These are phyloP conservation scores for Microtus obscurus DNA, from an alignment of 2,797 vertebrate genomes.

Conservation along the genomic window DNA sequence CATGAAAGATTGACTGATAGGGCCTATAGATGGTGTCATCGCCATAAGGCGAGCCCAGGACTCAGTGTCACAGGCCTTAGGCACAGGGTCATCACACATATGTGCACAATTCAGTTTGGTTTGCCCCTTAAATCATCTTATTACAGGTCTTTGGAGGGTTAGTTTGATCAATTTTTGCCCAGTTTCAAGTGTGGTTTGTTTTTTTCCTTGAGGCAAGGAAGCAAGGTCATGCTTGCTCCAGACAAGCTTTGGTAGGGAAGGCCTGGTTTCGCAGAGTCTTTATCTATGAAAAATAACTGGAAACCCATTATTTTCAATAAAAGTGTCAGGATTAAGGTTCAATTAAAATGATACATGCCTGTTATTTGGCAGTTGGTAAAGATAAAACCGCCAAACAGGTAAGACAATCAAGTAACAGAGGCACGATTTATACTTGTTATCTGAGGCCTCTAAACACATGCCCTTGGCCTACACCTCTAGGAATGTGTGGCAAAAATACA, in stretches of 20 bases:
- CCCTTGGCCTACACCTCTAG: not conserved
- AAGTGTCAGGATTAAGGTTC: conserved; percentile 63
- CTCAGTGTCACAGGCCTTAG: fast-evolving
- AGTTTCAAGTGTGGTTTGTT: conserved; percentile 22
- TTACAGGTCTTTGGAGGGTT: not conserved
- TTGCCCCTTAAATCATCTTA: conserved; percentile 69
- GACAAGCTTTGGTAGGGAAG: not conserved
- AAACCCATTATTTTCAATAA: conserved; percentile 68
- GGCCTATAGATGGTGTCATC: too few species aligned
- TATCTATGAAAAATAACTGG: conserved; percentile 54
- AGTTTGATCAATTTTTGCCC: conserved; percentile 75
- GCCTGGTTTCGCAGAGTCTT: not conserved
- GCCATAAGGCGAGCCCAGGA: not conserved
- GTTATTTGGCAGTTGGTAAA: conserved; percentile 39
- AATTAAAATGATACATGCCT: conserved; percentile 74
- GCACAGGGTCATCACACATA: too few species aligned
- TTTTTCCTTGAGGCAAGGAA: not conserved
- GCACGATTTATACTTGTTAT: conserved; percentile 20
- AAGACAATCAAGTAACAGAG: conserved; percentile 35
- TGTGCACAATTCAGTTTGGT: conserved; percentile 58
- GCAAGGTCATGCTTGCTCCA: not conserved
- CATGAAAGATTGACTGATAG: not conserved
- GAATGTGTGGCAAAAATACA: not conserved
- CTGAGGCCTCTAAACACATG: conserved; percentile 53
- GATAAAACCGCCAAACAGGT: conserved; percentile 65